Evolutionary conservation across 2,888 invertebrate species (phyloP), one percentile per base, ranked within the genome.

Genomic region (Petrophora chlorosata): DNA sequence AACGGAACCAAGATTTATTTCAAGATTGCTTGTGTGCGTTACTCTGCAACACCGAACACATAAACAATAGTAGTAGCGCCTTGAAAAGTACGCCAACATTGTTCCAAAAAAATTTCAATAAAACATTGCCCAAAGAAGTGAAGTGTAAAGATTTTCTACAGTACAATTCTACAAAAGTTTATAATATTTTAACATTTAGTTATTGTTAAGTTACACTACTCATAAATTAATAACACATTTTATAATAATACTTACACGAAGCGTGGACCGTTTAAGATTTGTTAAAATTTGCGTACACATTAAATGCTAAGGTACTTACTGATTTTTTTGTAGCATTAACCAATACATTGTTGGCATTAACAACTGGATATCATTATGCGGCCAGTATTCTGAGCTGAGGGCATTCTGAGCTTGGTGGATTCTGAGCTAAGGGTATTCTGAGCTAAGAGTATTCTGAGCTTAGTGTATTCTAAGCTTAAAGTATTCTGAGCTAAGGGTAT

Each of bases 181-280:
- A 48, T 57, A 66, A 17, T 22, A 61, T 63, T 68, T 63, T 69
- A 73, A 73, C 62, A 71, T 56, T 69, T 64, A 67, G 62, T 61
- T 65, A 68, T 60, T 59, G 55, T 68, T 71, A 74, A 58, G 69
- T 77, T 82, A 85, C 50, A 65, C 79, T 85, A 85, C 59, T 71
- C 74, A 85, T 85, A 86, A 85, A 84, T 85, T 83, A 85, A 79
- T 85, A 85, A 86, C 85, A 85, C 79, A 81, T 78, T 76, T 60
- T 61, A 57, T 43, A 67, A 76, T 86, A 85, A 86, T 85, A 86
- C 85, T 79, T 79, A 68, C 67, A 73, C 70, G 69, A 69, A 70
- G 73, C 73, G 70, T 67, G 67, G 71, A 51, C 51, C 9, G 4
- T 17, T 9, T 10, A 13, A 10, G 15, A 63, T 3, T 34, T 22